phyloP scores from a whole-genome alignment of 2,888 invertebrate species.

The Criorhina ranunculi region DNA sequence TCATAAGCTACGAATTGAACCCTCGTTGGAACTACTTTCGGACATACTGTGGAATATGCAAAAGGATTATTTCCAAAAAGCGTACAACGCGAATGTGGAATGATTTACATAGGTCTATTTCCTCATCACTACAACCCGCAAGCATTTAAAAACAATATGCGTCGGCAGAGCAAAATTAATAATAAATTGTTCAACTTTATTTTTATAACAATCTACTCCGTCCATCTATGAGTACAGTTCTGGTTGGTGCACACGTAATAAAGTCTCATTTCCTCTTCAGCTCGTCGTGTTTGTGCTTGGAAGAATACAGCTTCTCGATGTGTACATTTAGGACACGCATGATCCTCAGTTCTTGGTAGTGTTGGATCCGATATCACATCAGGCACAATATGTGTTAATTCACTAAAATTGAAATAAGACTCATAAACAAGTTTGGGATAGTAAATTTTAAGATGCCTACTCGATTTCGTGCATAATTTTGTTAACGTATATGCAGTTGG shows the following conservation, averaged over 20 bases:
- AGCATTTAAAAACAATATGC: too few species aligned
- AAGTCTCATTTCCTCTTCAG: constrained; percentile 99
- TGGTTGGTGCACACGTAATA: constrained; percentile 98
- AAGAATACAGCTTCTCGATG: constrained; percentile 99
- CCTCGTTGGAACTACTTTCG: too few species aligned
- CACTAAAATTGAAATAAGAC: constrained; percentile 88
- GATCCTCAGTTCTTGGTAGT: constrained; percentile 98
- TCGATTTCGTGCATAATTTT: constrained; percentile 99
- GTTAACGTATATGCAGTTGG: constrained; percentile 99
- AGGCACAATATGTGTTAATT: constrained; percentile 98
- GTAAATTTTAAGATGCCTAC: constrained; percentile 85
- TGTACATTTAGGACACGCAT: constrained; percentile 98
- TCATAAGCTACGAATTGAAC: too few species aligned
- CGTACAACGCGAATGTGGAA: too few species aligned
- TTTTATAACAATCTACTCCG: constrained; percentile 87
- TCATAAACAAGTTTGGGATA: neutral
- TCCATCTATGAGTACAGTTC: constrained; percentile 97
- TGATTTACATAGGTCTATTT: too few species aligned
- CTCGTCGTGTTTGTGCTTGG: constrained; percentile 97
- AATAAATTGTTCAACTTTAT: constrained; percentile 15
- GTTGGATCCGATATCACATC: constrained; percentile 99
- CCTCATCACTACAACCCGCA: too few species aligned
- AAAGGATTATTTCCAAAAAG: too few species aligned
- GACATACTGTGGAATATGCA: too few species aligned
- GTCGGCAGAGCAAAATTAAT: neutral